Percentiles rank a stretch among this genome's conserved stretches.
These are phyloP conservation scores for Endotricha flammealis DNA, from an alignment of 2,888 invertebrate species.

Conservation along the genomic window DNA sequence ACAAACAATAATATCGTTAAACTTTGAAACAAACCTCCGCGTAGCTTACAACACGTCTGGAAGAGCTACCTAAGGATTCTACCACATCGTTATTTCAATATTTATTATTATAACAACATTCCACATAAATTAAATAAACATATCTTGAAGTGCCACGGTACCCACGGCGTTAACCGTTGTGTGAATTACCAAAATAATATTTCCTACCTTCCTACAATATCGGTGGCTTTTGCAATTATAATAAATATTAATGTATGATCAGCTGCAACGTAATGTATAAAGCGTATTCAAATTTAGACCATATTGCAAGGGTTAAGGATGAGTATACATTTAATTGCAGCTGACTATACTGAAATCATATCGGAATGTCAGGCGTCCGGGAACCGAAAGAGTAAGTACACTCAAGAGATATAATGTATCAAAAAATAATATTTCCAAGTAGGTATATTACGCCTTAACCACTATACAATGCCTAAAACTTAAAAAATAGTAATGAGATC, in stretches of 20 bases:
- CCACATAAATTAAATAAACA: slow-evolving; percentile 39
- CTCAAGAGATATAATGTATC: slow-evolving; percentile 3
- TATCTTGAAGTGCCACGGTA: slow-evolving; percentile 53
- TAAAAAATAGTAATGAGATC: slow-evolving; percentile 55
- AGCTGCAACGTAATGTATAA: too few relatives aligned
- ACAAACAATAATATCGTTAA: slow-evolving; percentile 35
- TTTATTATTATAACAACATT: slow-evolving; percentile 41
- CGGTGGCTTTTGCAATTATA: slow-evolving; percentile 42
- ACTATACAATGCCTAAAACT: slow-evolving; percentile 38
- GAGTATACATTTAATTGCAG: too few relatives aligned
- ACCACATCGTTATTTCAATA: slow-evolving; percentile 47
- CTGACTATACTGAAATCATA: slow-evolving; percentile 42
- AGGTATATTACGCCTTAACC: slow-evolving; percentile 24
- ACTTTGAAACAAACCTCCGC: slow-evolving; percentile 32
- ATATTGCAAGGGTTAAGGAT: too few relatives aligned
- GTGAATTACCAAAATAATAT: slow-evolving; percentile 18
- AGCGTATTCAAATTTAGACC: too few relatives aligned
- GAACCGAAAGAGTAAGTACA: slow-evolving; percentile 20
- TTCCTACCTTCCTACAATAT: slow-evolving; percentile 42
- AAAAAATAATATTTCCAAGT: neutral
- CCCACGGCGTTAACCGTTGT: slow-evolving; percentile 32
- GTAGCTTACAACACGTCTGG: slow-evolving; percentile 45
- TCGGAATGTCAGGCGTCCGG: slow-evolving; percentile 52
- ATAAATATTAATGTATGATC: slow-evolving; percentile 29
- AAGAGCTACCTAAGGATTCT: slow-evolving; percentile 60